Base-by-base conservation (phyloP, 2,888 invertebrate genomes). In the Phania funesta region DNA sequence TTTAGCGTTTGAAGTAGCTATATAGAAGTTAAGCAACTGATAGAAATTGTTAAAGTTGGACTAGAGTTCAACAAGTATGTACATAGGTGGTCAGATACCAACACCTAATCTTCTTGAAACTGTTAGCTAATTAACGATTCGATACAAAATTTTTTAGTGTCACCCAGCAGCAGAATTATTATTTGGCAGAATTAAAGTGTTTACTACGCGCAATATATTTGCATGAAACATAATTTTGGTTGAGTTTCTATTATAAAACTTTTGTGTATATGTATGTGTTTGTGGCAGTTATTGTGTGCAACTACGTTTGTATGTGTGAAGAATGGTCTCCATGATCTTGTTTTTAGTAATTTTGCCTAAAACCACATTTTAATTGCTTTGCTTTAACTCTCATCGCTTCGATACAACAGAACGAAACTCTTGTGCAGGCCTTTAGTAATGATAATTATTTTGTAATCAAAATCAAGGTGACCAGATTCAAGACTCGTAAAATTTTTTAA, bases 341-440 rank as follows among this genome's bases (percentile, higher is more conserved):
- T 46, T 64, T 56, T 48, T 44, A 26, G 29, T 48, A 50, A 70
- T 38, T 48, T 71, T 64, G 64, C 77, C 70, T 50, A 64, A 38
- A 58, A 70, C 62, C 77, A 71, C 56, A 64, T 35, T 56, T 70
- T 70, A 77, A 70, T 77, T 70, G 70, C 77, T 70, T 50, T 56
- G 62, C 64, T 70, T 13, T n/a, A 46, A 56, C 70, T 56, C 64
- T 64, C 77, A 71, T 56, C 70, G 70, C 64, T 64, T 70, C 64
- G 48, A 78, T 78, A 78, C 70, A 71, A 78, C 71, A 78, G 71
- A 78, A 64, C 70, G 38, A 56, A 78, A 71, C 56, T 56, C 38
- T 64, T 56, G 70, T 64, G 64, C 77, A 54, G 70, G 77, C 77
- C 44, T 44, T 64, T 60, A 60, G 24, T 35, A 35, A 46, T 54